phyloP scores from a whole-genome alignment of 1,140 invertebrate genomes.

The Orius insidiosus region DNA sequence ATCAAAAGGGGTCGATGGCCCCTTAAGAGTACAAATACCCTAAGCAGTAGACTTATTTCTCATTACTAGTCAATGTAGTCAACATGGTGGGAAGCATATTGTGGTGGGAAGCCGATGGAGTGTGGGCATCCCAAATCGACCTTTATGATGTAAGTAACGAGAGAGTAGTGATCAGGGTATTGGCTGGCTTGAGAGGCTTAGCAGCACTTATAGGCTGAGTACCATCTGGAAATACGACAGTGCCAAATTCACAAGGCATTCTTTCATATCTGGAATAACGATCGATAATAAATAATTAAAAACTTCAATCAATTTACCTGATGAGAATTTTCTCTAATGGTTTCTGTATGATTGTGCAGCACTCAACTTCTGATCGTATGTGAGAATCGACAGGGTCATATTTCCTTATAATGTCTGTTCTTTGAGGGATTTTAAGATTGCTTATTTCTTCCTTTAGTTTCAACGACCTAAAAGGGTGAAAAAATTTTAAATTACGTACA shows the following conservation, averaged over 20 bases:
- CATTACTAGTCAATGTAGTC: conserved; percentile 40
- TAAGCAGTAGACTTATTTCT: no score
- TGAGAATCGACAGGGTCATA: conserved; percentile 4
- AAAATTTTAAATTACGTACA: no score
- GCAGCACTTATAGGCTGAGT: conserved; percentile 30
- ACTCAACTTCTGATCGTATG: conserved; percentile 22
- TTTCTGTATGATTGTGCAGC: conserved; percentile 52
- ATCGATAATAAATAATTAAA: not conserved
- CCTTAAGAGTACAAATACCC: no score
- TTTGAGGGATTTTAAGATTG: conserved; percentile 37
- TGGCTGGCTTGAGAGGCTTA: conserved; percentile 25
- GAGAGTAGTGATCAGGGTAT: conserved; percentile 42
- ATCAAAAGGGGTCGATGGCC: no score
- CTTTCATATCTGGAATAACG: conserved; percentile 45
- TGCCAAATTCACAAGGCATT: conserved; percentile 41
- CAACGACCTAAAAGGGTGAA: conserved; percentile 31
- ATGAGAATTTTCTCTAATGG: conserved; percentile 62
- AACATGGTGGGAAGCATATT: conserved; percentile 35
- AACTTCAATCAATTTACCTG: conserved; percentile 26
- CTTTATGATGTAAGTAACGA: conserved; percentile 53
- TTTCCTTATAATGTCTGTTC: conserved; percentile 19
- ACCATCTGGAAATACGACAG: conserved; percentile 39
- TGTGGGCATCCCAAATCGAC: conserved; percentile 35
- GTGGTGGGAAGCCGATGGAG: conserved; percentile 14
- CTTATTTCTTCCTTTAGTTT: conserved; percentile 35